Percentiles rank a stretch among this genome's conserved stretches.
Conservation (phyloP, 2,113 vertebrate genomes). For the Psephotus haematonotus region DNA sequence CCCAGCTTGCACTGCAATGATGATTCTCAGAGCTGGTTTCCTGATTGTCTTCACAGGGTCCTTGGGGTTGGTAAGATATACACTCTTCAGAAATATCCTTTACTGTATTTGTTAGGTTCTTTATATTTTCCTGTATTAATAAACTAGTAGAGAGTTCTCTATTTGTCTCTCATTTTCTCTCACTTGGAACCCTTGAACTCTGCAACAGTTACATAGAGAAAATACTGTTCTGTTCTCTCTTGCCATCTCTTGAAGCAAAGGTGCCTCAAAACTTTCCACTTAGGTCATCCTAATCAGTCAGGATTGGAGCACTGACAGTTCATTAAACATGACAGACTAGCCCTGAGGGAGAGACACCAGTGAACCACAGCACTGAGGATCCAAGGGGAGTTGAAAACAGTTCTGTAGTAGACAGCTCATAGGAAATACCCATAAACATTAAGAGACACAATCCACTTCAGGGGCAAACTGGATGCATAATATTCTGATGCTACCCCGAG, state of each 20-base stretch:
- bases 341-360: background rate
- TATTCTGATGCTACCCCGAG: background rate
- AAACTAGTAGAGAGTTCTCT: too few species aligned
- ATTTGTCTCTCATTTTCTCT: too few species aligned
- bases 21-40: too few species aligned
- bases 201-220: background rate
- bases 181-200: too few species aligned
- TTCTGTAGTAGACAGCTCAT: background rate
- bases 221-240: background rate
- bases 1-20: too few species aligned
- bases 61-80: too few species aligned
- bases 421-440: background rate
- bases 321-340: conserved; percentile 18
- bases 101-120: too few species aligned
- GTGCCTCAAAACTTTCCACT: background rate
- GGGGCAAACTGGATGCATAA: background rate
- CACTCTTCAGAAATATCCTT: too few species aligned
- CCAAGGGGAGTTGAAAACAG: background rate
- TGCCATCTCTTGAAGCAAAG: background rate
- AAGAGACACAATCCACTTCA: background rate
- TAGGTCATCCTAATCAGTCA: background rate
- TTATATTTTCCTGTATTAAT: too few species aligned
- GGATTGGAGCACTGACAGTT: background rate
- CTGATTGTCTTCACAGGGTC: too few species aligned
- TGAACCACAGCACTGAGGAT: background rate